Conservation (phyloP, 2,113 vertebrate species). For the Plectropomus leopardus region DNA sequence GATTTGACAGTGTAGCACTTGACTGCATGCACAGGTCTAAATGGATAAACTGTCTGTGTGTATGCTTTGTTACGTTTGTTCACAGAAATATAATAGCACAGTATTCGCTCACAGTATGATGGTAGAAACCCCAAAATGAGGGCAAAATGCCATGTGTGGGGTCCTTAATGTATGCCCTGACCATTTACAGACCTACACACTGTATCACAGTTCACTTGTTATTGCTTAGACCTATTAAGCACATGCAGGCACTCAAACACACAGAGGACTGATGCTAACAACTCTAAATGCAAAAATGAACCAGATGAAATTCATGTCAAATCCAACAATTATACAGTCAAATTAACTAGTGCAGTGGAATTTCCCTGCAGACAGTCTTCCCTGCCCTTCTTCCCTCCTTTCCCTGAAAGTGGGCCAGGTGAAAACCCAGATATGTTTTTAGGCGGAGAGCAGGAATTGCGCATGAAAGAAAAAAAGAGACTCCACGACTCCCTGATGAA, state of each 20-base stretch:
- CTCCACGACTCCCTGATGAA: constrained; percentile 1
- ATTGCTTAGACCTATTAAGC: constrained; percentile 6
- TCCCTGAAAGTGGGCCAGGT: constrained; percentile 54
- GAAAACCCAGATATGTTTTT: constrained; percentile 52
- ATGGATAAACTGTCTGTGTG: background rate
- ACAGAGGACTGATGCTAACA: constrained; percentile 15
- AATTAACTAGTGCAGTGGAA: background rate
- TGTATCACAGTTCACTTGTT: constrained; percentile 16
- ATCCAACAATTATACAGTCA: background rate
- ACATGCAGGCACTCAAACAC: constrained; percentile 2
- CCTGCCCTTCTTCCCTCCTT: background rate
- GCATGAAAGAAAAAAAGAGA: constrained; percentile 18
- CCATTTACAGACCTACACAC: constrained; percentile 27
- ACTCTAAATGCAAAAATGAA: constrained; percentile 21
- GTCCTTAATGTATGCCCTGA: background rate
- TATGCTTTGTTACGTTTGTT: background rate
- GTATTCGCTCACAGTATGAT: background rate
- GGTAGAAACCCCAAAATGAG: background rate
- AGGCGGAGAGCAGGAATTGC: constrained; percentile 11
- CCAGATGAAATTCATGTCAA: background rate
- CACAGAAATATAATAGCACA: background rate
- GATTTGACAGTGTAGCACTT: too few relatives aligned
- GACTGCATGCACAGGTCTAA: background rate
- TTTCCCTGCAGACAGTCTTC: constrained; percentile 13
- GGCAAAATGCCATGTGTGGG: background rate